Evolutionary conservation across 2,113 vertebrate species (phyloP).

Genomic region (Dolichotis patagonum): DNA sequence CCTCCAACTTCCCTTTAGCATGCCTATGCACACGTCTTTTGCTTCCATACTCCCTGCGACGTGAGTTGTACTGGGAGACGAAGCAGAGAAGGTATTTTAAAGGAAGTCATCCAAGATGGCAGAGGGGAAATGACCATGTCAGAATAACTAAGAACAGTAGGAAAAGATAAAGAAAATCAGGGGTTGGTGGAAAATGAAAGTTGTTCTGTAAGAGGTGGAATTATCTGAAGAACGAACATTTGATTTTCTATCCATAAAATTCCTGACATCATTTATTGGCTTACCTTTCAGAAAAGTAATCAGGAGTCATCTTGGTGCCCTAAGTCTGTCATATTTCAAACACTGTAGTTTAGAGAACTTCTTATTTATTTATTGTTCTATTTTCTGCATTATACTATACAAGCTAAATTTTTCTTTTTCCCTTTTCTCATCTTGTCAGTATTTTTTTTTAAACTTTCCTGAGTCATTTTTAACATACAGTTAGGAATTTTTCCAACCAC

Average conservation of each 20-base stretch:
- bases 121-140: neutral
- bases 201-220: neutral
- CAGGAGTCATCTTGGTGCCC: neutral
- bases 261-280: neutral
- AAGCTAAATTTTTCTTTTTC: conserved; percentile 51
- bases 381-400: conserved; percentile 48
- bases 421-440: conserved; percentile 70
- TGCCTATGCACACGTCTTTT: neutral
- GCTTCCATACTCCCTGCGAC: neutral
- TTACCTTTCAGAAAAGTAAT: conserved; percentile 45
- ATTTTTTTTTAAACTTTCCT: conserved; percentile 76
- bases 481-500: conserved; percentile 81
- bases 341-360: conserved; percentile 45
- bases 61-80: neutral
- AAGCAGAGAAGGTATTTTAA: neutral
- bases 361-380: conserved; percentile 72
- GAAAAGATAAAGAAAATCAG: neutral
- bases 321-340: neutral
- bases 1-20: neutral
- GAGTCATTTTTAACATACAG: conserved; percentile 84
- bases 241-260: neutral
- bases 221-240: neutral
- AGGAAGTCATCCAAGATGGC: neutral
- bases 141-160: neutral
- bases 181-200: neutral